Evolutionary conservation across 2,797 vertebrate species (phyloP).

Genomic region (Vultur gryphus): DNA sequence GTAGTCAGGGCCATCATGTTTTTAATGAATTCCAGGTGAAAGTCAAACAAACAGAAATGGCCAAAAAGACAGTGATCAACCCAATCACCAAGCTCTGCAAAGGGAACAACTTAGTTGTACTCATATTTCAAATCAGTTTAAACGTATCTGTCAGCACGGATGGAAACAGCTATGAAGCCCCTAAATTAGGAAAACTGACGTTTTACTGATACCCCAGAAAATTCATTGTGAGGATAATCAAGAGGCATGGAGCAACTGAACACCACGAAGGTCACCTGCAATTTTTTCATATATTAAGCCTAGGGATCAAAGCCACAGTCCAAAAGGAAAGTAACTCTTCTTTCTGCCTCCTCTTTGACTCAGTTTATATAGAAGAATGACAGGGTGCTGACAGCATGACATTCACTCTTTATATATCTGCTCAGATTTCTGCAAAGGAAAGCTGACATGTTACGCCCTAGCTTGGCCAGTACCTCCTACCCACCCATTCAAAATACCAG

Average conservation of each 20-base stretch:
- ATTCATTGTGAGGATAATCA: not conserved
- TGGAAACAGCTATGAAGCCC: not conserved
- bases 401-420: not conserved
- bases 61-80: not conserved
- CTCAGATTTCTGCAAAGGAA: not conserved
- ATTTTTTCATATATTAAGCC: not conserved
- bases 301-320: not conserved
- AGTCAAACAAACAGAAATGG: not conserved
- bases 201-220: not conserved
- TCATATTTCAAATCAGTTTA: not conserved
- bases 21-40: not conserved
- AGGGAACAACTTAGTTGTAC: not conserved
- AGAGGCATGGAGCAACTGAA: not conserved
- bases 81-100: not conserved
- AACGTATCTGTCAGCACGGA: not conserved
- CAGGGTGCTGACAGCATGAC: not conserved
- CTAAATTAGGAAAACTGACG: not conserved
- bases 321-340: not conserved
- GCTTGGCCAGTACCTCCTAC: not conserved
- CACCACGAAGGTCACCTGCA: not conserved
- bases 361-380: not conserved
- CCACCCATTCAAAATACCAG: not conserved
- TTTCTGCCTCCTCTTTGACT: not conserved
- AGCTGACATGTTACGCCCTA: not conserved
- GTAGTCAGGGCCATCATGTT: not conserved